A percentile compares a stretch with the other conserved stretches of the same genome.
Evolutionary conservation across 2,888 invertebrate genomes (phyloP).

Genomic region (Branchipolynoe longqiensis): DNA sequence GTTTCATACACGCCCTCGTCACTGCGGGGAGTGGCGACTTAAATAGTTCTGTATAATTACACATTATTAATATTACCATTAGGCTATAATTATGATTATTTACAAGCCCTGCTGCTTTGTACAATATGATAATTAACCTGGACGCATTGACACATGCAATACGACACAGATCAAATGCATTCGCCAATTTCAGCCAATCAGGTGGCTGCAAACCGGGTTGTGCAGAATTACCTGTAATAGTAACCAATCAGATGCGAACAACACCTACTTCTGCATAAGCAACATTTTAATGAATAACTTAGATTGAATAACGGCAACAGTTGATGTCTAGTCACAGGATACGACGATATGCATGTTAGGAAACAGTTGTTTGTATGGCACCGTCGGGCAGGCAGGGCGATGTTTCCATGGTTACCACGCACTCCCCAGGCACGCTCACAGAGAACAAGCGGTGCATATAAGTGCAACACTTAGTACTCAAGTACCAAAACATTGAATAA

Average conservation of each 20-base stretch:
- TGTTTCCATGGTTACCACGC: no score
- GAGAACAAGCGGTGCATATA: no score
- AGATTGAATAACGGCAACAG: conserved; percentile 23
- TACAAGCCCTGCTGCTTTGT: conserved; percentile 40
- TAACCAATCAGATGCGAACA: conserved; percentile 28
- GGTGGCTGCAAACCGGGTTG: neutral
- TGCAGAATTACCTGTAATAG: conserved; percentile 19
- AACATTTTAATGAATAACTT: conserved; percentile 8
- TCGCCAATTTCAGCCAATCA: neutral
- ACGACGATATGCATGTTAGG: conserved; percentile 31
- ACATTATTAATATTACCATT: conserved; percentile 4
- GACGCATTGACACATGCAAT: conserved; percentile 11
- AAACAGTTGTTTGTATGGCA: no score
- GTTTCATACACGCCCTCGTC: neutral
- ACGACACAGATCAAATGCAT: neutral
- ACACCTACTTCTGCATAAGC: neutral
- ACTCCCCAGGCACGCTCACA: no score
- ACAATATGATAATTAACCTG: conserved; percentile 21
- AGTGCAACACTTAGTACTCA: no score
- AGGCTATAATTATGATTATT: conserved; percentile 26
- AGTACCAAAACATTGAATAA: no score
- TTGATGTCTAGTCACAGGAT: neutral
- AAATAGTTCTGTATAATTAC: neutral
- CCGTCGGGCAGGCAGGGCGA: no score
- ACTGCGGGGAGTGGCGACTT: neutral